A percentile compares a stretch with the other conserved stretches of the same genome.
These are phyloP conservation scores for Athetis lepigone DNA, from an alignment of 2,888 invertebrate genomes.

Conservation along the genomic window DNA sequence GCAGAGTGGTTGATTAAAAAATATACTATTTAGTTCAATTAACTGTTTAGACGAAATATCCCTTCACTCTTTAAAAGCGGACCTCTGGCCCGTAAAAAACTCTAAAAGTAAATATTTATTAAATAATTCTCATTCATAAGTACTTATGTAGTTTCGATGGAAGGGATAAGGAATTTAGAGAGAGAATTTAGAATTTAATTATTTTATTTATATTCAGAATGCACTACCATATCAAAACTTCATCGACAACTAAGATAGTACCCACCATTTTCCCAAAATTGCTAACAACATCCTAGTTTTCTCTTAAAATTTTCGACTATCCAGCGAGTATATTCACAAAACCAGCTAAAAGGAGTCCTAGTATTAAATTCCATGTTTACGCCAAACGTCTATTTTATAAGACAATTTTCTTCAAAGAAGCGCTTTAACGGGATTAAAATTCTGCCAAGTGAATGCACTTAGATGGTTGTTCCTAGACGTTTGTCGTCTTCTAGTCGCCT, in stretches of 20 bases:
- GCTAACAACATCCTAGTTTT: constrained; percentile 11
- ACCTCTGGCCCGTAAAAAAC: too few species aligned
- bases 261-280: not conserved
- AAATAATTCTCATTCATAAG: too few species aligned
- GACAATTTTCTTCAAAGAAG: constrained; percentile 8
- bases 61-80: too few species aligned
- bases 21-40: too few species aligned
- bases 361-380: constrained; percentile 39
- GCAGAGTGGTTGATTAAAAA: too few species aligned
- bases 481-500: not conserved
- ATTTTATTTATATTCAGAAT: too few species aligned
- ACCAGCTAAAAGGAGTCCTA: constrained; percentile 11
- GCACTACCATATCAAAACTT: not conserved
- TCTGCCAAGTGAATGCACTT: constrained; percentile 21
- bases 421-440: constrained; percentile 45
- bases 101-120: too few species aligned
- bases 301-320: not conserved
- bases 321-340: not conserved
- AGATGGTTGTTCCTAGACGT: too few species aligned
- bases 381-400: constrained; percentile 9
- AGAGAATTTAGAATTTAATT: too few species aligned
- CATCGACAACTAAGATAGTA: not conserved
- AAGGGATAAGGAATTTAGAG: too few species aligned
- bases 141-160: too few species aligned
- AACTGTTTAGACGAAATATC: too few species aligned